Evolutionary conservation across 2,113 vertebrate genomes (phyloP).

Genomic region (Cyanoramphus novaezelandiae): DNA sequence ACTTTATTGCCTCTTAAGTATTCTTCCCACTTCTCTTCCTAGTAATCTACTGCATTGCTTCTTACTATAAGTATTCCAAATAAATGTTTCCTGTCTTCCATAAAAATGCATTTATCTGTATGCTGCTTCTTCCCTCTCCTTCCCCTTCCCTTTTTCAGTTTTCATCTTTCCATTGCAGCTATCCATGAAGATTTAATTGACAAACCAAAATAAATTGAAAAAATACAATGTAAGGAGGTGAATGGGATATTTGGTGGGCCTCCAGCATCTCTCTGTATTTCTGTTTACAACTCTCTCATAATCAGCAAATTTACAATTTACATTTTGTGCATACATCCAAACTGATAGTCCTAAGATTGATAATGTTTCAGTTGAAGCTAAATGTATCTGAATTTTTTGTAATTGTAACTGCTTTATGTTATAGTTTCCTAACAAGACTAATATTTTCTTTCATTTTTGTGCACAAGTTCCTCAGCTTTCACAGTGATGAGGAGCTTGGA

Average conservation of each 20-base stretch:
- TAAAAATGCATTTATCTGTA: not conserved
- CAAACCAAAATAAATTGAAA: not conserved
- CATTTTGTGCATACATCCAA: not conserved
- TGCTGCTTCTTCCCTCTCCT: not conserved
- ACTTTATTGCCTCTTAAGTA: not conserved
- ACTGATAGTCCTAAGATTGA: not conserved
- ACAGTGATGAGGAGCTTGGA: not conserved
- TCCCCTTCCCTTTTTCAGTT: not conserved
- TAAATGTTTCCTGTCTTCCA: not conserved
- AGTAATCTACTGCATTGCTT: not conserved
- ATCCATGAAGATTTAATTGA: not conserved
- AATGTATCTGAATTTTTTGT: not conserved
- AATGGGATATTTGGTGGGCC: not conserved
- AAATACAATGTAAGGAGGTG: not conserved
- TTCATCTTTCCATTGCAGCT: not conserved
- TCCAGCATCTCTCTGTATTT: not conserved
- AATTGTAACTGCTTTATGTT: not conserved
- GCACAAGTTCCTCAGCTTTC: not conserved
- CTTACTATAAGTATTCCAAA: not conserved
- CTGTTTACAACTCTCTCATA: not conserved
- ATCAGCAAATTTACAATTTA: not conserved
- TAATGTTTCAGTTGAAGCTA: not conserved
- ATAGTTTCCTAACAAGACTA: not conserved
- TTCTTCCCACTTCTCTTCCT: not conserved
- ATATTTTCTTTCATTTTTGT: slow-evolving; percentile 2